Evolutionary conservation across 2,888 invertebrate genomes (phyloP).

Genomic region (Arrhopalites spinosus): DNA sequence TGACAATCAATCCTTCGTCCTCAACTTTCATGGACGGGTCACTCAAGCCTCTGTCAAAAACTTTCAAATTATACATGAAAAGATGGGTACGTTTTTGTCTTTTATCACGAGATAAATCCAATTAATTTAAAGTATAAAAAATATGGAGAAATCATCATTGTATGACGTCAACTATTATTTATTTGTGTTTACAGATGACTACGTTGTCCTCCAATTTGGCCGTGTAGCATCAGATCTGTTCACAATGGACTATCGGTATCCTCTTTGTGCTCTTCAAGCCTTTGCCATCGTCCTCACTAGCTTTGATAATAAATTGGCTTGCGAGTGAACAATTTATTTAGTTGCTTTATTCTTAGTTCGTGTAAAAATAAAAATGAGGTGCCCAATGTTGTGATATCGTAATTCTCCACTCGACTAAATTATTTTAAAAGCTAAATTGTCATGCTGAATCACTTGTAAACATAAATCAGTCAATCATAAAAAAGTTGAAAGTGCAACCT

Average conservation of each 20-base stretch:
- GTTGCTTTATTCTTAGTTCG: too few relatives aligned
- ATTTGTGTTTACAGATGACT: conserved; percentile 77
- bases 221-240: conserved; percentile 96
- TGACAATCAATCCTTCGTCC: conserved; percentile 97
- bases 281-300: conserved; percentile 97
- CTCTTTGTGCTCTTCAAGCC: conserved; percentile 95
- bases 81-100: conserved; percentile 70
- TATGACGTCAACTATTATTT: too few relatives aligned
- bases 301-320: conserved; percentile 97
- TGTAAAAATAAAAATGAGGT: too few relatives aligned
- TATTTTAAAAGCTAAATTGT: too few relatives aligned
- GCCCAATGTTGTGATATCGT: too few relatives aligned
- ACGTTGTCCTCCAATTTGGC: conserved; percentile 99
- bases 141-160: too few relatives aligned
- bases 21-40: conserved; percentile 98
- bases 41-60: conserved; percentile 99
- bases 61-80: conserved; percentile 98
- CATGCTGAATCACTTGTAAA: too few relatives aligned
- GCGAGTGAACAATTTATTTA: conserved; percentile 71
- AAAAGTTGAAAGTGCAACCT: too few relatives aligned
- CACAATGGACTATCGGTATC: conserved; percentile 98
- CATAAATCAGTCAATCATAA: too few relatives aligned
- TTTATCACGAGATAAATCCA: background rate
- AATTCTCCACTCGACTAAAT: too few relatives aligned
- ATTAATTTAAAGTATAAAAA: too few relatives aligned